phyloP scores from a whole-genome alignment of 2,888 invertebrate species.

The Ypsolopha sequella region DNA sequence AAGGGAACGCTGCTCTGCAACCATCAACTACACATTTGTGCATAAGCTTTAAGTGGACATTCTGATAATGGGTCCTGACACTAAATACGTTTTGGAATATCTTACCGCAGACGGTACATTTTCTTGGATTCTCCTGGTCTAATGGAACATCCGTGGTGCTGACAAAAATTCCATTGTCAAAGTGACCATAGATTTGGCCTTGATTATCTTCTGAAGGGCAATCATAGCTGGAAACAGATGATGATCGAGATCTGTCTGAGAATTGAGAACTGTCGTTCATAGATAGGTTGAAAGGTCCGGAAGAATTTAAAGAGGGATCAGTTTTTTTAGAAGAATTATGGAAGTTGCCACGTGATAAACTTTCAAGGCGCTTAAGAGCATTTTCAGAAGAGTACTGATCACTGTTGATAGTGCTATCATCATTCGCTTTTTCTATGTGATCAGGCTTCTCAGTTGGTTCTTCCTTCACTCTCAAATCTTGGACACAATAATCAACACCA shows the following conservation, averaged over 20 bases:
- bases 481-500: conserved; percentile 30
- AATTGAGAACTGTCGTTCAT: conserved; percentile 49
- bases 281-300: conserved; percentile 46
- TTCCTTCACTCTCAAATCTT: conserved; percentile 51
- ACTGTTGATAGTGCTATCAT: conserved; percentile 14
- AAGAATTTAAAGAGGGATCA: conserved; percentile 25
- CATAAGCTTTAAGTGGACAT: conserved; percentile 94
- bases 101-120: conserved; percentile 93
- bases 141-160: conserved; percentile 86
- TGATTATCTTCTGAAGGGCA: conserved; percentile 72
- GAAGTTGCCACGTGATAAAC: conserved; percentile 83
- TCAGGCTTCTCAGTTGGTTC: conserved; percentile 46
- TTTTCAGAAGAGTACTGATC: conserved; percentile 69
- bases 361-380: conserved; percentile 82
- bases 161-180: conserved; percentile 80
- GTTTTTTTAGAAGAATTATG: conserved; percentile 51
- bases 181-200: conserved; percentile 77
- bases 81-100: conserved; percentile 94
- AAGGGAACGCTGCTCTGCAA: conserved; percentile 95
- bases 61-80: conserved; percentile 95
- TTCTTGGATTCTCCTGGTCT: conserved; percentile 91
- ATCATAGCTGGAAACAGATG: conserved; percentile 72
- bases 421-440: conserved; percentile 27
- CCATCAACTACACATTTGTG: conserved; percentile 96
- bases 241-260: conserved; percentile 69